Base-by-base conservation (phyloP, 92 coral and sea anemone genomes). In the Porites evermanni region DNA sequence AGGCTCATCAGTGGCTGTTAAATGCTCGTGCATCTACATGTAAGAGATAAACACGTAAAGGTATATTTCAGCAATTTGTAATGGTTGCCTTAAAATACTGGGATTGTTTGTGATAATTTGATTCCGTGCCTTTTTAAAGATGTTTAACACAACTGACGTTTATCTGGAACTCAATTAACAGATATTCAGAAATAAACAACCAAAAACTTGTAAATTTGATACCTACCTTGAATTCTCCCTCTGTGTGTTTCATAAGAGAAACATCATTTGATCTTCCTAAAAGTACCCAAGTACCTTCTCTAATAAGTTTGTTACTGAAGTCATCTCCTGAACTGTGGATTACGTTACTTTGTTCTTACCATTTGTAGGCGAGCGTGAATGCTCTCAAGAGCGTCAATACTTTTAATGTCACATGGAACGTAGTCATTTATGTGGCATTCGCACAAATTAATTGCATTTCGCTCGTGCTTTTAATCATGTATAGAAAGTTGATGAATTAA, bases 141-240 rank as follows among this genome's bases (percentile, higher is more conserved):
- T 69, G 74, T 69, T 69, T 19, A 69, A 69, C 74, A 69, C 74
- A 69, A 69, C 74, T 69, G 50, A 69, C 50, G 74, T 69, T 69
- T 69, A 69, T 69, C 74, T 69, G 74, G 74, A 69, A 69, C 74
- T 69, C 50, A 69, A 21, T 69, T 69, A 69, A 69, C 74, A 69
- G 74, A 69, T 69, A 69, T 21, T 69, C 74, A 69, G 74, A 69
- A 50, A 69, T 69, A 1, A 69, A 18, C 13, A 69, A 69, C 74
- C 74, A 69, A 69, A 69, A 69, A 69, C 74, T 69, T 69, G 74
- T 69, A 69, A 69, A 69, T 69, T 69, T 69, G 74, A 23, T 69
- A 18, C 74, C 47, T 38, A 38, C 47, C 47, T 38, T 38, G 47
- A 38, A 38, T 38, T 38, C 47, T 38, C 4, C 47, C 6, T 38